Conservation (phyloP, 2,797 vertebrate genomes). For the Peromyscus eremicus region DNA sequence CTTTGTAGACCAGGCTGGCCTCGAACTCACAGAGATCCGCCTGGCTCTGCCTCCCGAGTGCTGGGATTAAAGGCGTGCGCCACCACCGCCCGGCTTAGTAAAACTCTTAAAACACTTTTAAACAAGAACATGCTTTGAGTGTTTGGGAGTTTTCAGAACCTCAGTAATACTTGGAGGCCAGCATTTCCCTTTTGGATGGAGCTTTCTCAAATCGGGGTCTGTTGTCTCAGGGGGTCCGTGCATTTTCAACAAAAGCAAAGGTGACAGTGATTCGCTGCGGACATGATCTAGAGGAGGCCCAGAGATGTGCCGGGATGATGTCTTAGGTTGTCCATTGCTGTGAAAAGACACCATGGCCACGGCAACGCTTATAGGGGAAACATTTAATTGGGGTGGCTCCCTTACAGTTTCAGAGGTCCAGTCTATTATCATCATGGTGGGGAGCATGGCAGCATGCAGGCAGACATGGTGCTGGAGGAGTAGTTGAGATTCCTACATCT, state of each 20-base stretch:
- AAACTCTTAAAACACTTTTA: conserved; percentile 52
- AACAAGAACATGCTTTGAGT: conserved; percentile 36
- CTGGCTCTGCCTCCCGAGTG: no score
- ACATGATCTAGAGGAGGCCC: neutral
- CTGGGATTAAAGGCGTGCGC: no score
- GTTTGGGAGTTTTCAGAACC: conserved; percentile 24
- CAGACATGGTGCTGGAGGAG: neutral
- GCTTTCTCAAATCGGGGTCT: neutral
- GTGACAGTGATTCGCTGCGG: neutral
- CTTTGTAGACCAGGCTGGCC: no score
- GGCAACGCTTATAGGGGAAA: neutral
- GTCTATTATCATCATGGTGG: neutral
- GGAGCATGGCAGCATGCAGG: neutral
- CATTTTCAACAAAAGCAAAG: conserved; percentile 31
- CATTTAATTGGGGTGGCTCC: neutral
- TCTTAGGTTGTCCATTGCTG: neutral
- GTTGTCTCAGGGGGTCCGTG: neutral
- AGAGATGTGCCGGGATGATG: neutral
- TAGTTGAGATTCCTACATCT: neutral
- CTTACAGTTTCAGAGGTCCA: neutral
- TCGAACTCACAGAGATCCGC: no score
- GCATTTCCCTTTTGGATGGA: conserved; percentile 38
- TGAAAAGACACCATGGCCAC: neutral
- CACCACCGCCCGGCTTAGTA: no score
- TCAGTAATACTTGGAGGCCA: neutral